Evolutionary conservation across 2,113 vertebrate genomes (phyloP).

Genomic region (Sebastes schlegelii): DNA sequence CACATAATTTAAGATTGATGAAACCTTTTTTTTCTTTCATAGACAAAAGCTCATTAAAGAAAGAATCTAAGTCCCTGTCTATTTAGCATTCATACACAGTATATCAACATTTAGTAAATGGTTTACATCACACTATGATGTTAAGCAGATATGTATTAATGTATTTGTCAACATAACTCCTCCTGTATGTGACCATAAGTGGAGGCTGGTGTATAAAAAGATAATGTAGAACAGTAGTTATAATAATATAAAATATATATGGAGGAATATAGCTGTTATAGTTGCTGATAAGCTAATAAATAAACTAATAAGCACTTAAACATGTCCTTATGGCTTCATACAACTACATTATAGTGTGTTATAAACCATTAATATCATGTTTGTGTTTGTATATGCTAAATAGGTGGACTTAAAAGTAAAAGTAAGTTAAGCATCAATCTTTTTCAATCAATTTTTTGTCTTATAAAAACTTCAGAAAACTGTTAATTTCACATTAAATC

Average conservation of each 20-base stretch:
- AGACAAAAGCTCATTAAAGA: conserved; percentile 23
- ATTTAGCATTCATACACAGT: background rate
- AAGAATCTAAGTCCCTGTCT: background rate
- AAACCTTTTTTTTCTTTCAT: background rate
- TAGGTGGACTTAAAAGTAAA: background rate
- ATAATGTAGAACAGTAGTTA: background rate
- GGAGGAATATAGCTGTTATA: too few species aligned
- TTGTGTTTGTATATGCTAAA: background rate
- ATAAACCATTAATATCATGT: background rate
- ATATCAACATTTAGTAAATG: background rate
- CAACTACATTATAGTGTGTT: background rate
- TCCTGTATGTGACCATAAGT: background rate
- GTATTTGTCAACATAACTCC: background rate
- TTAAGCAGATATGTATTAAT: background rate
- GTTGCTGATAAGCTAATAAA: too few species aligned
- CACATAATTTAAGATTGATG: conserved; percentile 6
- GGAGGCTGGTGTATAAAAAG: background rate
- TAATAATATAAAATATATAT: background rate
- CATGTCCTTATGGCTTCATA: background rate
- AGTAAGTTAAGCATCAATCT: background rate
- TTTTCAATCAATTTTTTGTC: background rate
- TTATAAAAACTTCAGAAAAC: background rate
- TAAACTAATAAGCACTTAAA: background rate
- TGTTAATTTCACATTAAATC: background rate
- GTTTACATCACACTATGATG: background rate